Percentiles rank a stretch among this genome's conserved stretches.
These are phyloP conservation scores for Ormyrus rosae DNA, from an alignment of 2,888 invertebrate species.

Conservation along the genomic window DNA sequence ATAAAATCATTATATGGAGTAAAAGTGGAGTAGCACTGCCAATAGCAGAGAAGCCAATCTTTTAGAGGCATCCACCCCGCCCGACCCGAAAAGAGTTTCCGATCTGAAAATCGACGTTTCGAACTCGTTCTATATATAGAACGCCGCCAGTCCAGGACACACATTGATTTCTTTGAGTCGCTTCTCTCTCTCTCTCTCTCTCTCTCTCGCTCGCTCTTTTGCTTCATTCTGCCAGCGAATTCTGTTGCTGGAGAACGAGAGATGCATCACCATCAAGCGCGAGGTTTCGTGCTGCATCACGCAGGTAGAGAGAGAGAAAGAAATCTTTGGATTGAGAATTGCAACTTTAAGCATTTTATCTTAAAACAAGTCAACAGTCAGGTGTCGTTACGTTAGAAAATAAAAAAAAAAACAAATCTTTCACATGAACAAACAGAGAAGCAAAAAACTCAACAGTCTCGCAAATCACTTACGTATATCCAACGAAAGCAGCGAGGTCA, in stretches of 20 bases:
- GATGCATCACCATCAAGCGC: slow-evolving; percentile 1
- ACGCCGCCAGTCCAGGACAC: slow-evolving; percentile 2
- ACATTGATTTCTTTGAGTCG: slow-evolving; percentile 41
- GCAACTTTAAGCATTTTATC: slow-evolving; percentile 1
- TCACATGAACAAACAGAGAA: too few species aligned
- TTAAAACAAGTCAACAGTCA: too few species aligned
- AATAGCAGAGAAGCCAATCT: slow-evolving; percentile 54
- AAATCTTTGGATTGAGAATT: background rate
- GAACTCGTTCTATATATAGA: background rate
- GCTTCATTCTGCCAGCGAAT: background rate
- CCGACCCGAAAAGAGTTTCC: slow-evolving; percentile 35
- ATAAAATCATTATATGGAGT: slow-evolving; percentile 45
- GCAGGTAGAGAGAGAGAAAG: slow-evolving; percentile 1
- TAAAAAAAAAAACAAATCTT: too few species aligned
- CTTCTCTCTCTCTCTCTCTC: background rate
- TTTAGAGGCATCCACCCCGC: slow-evolving; percentile 28
- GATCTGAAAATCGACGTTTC: slow-evolving; percentile 50
- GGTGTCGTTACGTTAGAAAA: too few species aligned
- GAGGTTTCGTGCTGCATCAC: background rate
- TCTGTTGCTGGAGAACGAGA: background rate
- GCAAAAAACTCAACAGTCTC: too few species aligned
- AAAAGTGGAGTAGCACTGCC: slow-evolving; percentile 50
- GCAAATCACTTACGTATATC: background rate
- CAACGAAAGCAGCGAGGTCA: too few species aligned
- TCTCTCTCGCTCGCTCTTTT: slow-evolving; percentile 7